phyloP scores from a whole-genome alignment of 1,140 invertebrate genomes.

The Goniozus legneri region DNA sequence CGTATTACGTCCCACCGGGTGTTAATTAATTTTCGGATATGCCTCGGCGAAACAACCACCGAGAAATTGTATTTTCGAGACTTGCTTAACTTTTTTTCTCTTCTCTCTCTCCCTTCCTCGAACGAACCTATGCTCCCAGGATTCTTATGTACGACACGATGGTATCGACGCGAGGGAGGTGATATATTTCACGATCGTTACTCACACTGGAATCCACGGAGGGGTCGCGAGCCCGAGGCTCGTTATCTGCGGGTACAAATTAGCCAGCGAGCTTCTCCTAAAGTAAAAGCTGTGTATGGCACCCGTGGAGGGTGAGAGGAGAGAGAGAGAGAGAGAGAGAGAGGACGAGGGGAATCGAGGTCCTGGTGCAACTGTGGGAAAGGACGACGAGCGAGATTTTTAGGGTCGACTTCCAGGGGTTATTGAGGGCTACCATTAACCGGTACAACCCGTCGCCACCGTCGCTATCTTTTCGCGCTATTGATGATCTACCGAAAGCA shows the following conservation, averaged over 20 bases:
- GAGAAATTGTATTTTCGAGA: no score
- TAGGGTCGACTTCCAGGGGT: slow-evolving; percentile 34
- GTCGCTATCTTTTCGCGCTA: slow-evolving; percentile 50
- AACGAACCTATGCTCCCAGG: no score
- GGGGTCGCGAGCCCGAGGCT: no score
- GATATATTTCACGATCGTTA: no score
- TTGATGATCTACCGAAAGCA: slow-evolving; percentile 51
- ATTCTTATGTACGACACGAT: no score
- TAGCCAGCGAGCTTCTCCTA: slow-evolving; percentile 46
- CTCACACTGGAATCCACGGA: no score
- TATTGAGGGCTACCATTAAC: slow-evolving; percentile 55
- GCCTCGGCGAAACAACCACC: no score
- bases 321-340: slow-evolving; percentile 24
- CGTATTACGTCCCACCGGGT: slow-evolving; percentile 21
- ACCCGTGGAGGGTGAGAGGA: slow-evolving; percentile 25
- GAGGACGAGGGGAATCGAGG: slow-evolving; percentile 15
- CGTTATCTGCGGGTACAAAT: slow-evolving; percentile 50
- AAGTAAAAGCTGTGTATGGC: slow-evolving; percentile 49
- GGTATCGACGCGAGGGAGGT: no score
- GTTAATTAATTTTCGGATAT: slow-evolving; percentile 29
- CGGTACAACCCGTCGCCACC: slow-evolving; percentile 45
- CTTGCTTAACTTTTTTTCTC: no score
- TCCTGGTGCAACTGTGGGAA: slow-evolving; percentile 33
- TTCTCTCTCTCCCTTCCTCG: no score
- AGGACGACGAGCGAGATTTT: slow-evolving; percentile 28